phyloP scores from a whole-genome alignment of 2,888 invertebrate genomes.

The Mimas tiliae region DNA sequence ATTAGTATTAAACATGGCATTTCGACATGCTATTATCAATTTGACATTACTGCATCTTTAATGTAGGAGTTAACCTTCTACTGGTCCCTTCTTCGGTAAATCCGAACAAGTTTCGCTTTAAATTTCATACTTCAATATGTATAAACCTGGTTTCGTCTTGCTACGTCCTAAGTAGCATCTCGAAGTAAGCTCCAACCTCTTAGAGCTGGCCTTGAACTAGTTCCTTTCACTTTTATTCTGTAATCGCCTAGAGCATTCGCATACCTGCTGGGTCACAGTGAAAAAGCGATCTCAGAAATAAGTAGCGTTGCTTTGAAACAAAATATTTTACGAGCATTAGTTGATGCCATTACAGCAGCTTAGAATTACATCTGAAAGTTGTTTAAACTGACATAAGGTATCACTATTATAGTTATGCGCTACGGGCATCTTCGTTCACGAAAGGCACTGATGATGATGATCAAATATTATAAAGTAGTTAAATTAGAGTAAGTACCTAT shows the following conservation, averaged over 20 bases:
- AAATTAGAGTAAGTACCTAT: too few species aligned
- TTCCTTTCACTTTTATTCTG: constrained; percentile 22
- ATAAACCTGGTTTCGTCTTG: background rate
- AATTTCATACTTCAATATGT: background rate
- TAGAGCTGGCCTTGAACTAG: constrained; percentile 17
- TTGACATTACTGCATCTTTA: background rate
- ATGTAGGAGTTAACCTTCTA: background rate
- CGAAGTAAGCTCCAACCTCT: background rate
- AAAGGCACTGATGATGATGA: too few species aligned
- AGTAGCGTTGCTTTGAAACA: background rate
- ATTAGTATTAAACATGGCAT: too few species aligned
- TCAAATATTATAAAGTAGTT: too few species aligned
- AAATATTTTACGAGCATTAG: background rate
- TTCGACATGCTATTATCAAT: too few species aligned
- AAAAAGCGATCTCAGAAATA: background rate
- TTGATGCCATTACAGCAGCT: background rate
- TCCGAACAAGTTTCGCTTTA: background rate
- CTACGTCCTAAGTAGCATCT: constrained; percentile 3
- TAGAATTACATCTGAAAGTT: background rate
- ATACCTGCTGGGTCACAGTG: constrained; percentile 9
- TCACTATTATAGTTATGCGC: too few species aligned
- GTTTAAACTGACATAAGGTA: background rate
- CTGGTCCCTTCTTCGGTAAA: background rate
- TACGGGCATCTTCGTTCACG: too few species aligned
- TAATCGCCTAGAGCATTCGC: constrained; percentile 8